Conservation (phyloP, 2,113 vertebrate species). For the Vidua chalybeata region DNA sequence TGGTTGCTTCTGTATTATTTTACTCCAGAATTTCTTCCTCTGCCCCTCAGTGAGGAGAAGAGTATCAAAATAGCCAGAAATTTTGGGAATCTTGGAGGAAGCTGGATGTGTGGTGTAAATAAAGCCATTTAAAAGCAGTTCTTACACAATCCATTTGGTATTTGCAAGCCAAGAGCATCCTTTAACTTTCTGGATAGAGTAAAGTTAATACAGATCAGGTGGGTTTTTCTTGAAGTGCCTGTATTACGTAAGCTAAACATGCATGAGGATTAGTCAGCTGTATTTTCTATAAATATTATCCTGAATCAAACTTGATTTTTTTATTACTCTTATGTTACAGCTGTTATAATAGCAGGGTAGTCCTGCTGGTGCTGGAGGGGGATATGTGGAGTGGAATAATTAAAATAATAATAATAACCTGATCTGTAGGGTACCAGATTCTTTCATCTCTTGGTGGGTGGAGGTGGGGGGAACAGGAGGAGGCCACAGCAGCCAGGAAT, state of each 20-base stretch:
- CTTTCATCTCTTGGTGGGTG: not conserved
- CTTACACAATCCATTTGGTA: not conserved
- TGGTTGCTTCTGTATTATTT: not conserved
- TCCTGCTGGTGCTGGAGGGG: not conserved
- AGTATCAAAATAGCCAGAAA: not conserved
- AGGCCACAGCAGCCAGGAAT: not conserved
- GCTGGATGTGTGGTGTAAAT: not conserved
- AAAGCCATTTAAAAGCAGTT: not conserved
- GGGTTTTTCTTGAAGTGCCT: not conserved
- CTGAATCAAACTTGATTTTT: not conserved
- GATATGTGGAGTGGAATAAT: not conserved
- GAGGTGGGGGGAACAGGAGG: not conserved
- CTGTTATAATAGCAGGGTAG: not conserved
- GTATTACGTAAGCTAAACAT: rapidly evolving
- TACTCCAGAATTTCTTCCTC: not conserved
- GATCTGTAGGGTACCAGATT: not conserved
- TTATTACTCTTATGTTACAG: not conserved
- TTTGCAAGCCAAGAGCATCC: not conserved
- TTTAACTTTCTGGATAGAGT: not conserved
- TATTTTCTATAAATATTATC: not conserved
- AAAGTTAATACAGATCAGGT: not conserved
- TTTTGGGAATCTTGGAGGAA: not conserved
- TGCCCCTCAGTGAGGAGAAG: not conserved
- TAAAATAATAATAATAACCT: not conserved
- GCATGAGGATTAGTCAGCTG: not conserved